phyloP scores from a whole-genome alignment of 2,113 vertebrate species.

The Coreoperca whiteheadi region DNA sequence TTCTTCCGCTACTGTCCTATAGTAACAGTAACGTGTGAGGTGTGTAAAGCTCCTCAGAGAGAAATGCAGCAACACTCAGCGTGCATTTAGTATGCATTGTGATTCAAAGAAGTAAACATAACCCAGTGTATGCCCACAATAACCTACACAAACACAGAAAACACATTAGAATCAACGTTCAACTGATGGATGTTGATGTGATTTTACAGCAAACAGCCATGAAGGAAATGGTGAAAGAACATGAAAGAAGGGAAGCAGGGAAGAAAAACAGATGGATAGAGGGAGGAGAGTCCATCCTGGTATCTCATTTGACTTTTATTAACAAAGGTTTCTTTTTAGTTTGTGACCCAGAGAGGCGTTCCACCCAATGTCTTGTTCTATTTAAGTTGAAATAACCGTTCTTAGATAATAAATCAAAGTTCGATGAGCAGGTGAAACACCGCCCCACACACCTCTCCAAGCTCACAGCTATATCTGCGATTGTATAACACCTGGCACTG shows the following conservation, averaged over 20 bases:
- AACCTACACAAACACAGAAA: not conserved
- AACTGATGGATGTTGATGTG: not conserved
- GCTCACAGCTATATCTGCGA: constrained; percentile 52
- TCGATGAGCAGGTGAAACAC: constrained; percentile 50
- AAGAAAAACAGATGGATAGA: not conserved
- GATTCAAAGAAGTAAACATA: not conserved
- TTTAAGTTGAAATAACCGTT: constrained; percentile 57
- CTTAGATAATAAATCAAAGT: constrained; percentile 72
- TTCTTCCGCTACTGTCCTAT: not conserved
- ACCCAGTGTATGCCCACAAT: not conserved
- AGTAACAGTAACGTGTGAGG: not conserved
- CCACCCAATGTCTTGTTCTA: constrained; percentile 59
- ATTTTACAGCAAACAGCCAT: not conserved
- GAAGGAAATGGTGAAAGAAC: not conserved
- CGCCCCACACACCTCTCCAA: constrained; percentile 52
- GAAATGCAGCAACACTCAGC: not conserved
- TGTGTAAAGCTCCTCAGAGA: not conserved
- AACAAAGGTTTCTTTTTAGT: constrained; percentile 34
- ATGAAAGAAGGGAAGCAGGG: not conserved
- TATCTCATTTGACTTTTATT: constrained; percentile 39
- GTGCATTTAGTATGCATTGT: not conserved
- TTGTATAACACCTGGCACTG: constrained; percentile 76
- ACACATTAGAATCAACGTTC: not conserved
- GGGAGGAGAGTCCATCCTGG: not conserved
- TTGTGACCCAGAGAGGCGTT: constrained; percentile 59